A percentile compares a stretch with the other conserved stretches of the same genome.
Evolutionary conservation across 1,140 invertebrate genomes (phyloP).

Genomic region (Drosophila funebris): DNA sequence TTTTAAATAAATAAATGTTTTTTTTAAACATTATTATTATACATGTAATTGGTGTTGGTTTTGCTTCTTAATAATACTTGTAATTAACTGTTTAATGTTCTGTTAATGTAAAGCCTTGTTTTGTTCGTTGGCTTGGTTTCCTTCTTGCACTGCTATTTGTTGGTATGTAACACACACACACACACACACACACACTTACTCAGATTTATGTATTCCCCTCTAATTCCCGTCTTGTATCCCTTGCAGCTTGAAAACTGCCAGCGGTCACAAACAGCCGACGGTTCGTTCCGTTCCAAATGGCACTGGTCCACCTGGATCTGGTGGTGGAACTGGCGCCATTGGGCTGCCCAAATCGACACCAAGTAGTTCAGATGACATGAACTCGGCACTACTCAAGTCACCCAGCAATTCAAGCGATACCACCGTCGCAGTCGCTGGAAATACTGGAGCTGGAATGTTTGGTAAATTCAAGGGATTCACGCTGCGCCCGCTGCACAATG

Average conservation of each 20-base stretch:
- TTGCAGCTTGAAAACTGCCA: constrained; percentile 70
- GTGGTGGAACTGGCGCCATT: constrained; percentile 30
- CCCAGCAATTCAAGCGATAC: constrained; percentile 85
- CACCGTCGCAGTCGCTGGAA: constrained; percentile 84
- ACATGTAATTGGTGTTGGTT: constrained; percentile 26
- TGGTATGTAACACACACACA: constrained; percentile 60
- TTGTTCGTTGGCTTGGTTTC: constrained; percentile 46
- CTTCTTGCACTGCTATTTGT: constrained; percentile 20
- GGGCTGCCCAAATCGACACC: constrained; percentile 84
- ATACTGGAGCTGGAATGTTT: constrained; percentile 85
- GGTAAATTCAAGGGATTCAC: constrained; percentile 94
- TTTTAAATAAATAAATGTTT: constrained; percentile 40
- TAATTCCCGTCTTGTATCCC: constrained; percentile 23
- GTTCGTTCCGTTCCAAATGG: constrained; percentile 60
- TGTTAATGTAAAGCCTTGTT: constrained; percentile 21
- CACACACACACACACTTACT: constrained; percentile 5
- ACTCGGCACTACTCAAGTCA: constrained; percentile 85
- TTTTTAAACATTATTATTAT: constrained; percentile 8
- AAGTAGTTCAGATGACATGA: constrained; percentile 87
- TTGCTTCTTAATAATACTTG: neutral
- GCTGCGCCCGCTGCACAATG: constrained; percentile 87
- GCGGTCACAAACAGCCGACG: constrained; percentile 54
- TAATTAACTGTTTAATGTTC: neutral
- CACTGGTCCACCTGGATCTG: constrained; percentile 49
- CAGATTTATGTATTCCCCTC: neutral